Evolutionary conservation across 2,888 invertebrate genomes (phyloP), one percentile per base, ranked within the genome.

Genomic region (Pantelozetes paolii): DNA sequence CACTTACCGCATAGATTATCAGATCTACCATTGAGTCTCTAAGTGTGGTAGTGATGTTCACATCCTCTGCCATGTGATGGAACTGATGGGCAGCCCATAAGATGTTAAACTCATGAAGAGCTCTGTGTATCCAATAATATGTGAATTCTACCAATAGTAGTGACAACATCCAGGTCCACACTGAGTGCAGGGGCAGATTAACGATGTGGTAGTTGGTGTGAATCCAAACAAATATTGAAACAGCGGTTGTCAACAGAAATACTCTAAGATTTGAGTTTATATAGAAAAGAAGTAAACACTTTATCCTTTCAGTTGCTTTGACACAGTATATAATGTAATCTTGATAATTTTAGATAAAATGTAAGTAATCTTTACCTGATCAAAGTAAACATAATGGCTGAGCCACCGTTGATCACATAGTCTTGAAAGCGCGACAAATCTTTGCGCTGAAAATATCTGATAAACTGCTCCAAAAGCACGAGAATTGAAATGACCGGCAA

Each of bases 31-130:
- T 82, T 0, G 91, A 90, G 81, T 93, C 92, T 54, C 93, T 83
- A 72, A 92, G 85, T 0, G 92, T 92, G 6, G 92, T 91, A 2
- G 89, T 88, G 82, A 92, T 86, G 83, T 92, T 93, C 84, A 90
- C 93, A 82, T 92, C 92, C 82, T 94, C 92, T 1, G 92, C 91
- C 77, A 91, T 92, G 79, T 94, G 94, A 81, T 94, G 94, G 0
- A 93, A 92, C 82, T 93, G 92, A 82, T 94, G 94, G 79, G 91
- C 89, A 0, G 91, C 90, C 93, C 93, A 93, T 64, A 93, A 83
- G 78, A 94, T 87, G 79, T 91, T 91, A 48, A 91, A 84, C 83
- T 93, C 72, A 36, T 72, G 72, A 2, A 72, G 36, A 1, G 72
- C 72, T 23, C 72, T 28, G 28, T 72, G 72, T 1, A 64, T 72